Evolutionary conservation across 2,888 invertebrate species (phyloP).

Genomic region (Stegophylla sp.): DNA sequence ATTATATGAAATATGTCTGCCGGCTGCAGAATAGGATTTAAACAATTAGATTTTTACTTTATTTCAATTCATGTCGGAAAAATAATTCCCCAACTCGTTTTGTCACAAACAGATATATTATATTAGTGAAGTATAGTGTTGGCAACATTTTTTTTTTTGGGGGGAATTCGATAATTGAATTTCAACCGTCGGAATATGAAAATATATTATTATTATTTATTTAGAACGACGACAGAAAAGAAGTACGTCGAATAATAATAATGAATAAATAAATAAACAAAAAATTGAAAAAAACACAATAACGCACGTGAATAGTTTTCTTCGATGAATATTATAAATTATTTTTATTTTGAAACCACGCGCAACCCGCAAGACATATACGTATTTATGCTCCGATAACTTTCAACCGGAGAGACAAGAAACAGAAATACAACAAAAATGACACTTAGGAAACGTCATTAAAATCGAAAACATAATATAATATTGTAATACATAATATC

Average conservation of each 20-base stretch:
- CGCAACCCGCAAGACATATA: constrained; percentile 4
- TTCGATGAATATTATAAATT: background rate
- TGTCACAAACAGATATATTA: too few species aligned
- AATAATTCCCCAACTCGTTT: background rate
- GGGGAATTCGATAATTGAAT: too few species aligned
- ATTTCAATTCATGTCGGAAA: background rate
- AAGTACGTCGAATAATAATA: background rate
- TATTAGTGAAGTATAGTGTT: too few species aligned
- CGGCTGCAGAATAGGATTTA: background rate
- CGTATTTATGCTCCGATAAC: background rate
- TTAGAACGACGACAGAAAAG: background rate
- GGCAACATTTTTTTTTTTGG: too few species aligned
- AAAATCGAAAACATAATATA: background rate
- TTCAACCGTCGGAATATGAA: too few species aligned
- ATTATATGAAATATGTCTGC: background rate
- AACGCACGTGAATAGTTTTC: background rate
- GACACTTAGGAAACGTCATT: background rate
- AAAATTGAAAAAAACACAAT: background rate
- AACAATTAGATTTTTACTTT: background rate
- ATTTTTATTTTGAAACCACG: background rate
- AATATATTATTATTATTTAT: too few species aligned
- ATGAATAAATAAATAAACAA: background rate
- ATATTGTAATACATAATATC: background rate
- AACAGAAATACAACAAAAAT: too few species aligned
- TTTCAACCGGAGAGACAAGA: background rate